Base-by-base conservation (phyloP, 2,888 invertebrate genomes). In the Lampropteryx suffumata region DNA sequence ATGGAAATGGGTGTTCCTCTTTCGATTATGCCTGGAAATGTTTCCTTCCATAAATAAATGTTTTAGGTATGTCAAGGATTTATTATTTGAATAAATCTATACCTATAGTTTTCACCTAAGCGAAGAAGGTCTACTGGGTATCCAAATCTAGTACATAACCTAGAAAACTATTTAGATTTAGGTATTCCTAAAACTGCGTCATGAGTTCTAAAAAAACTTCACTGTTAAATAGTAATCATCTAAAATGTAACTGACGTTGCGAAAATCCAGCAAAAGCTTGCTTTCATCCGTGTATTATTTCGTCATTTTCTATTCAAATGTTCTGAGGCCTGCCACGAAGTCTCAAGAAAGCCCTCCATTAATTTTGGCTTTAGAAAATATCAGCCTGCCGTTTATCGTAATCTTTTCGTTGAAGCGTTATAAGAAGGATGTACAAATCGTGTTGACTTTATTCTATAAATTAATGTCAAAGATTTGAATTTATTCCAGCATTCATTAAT, bases 331-430 rank as follows among this genome's bases (percentile, higher is more conserved):
- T 4, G 10, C 8, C 34, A 14, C 8, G 12, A 43, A 58, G 50
- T 43, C 44, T 41, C 34, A 55, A 59, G 49, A 61, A 65, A 61
- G 59, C 57, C 48, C 33, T 53, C 55, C 63, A 68, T 66, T 65
- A 69, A 64, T 65, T 62, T 64, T 52, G 55, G 59, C 56, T 63
- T 58, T 49, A 33, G 29, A 55, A 64, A 64, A 60, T 61, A 62
- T 50, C 17, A 29, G 45, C 30, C 17, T 52, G 35, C 39, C 44
- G 35, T 47, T 48, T 40, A 43, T 26, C 34, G 39, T 45, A 50
- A 56, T 57, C 51, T 50, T 26, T 28, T 17, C 33, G 50, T 28
- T 54, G 46, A 55, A 46, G 37, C 47, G 30, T 40, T 32, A 24
- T 40, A 37, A 44, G 27, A n/a, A 33, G 43, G 35, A 40, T 44